Conservation (phyloP, 2,113 vertebrate species). For the Ivindomyrus marchei region DNA sequence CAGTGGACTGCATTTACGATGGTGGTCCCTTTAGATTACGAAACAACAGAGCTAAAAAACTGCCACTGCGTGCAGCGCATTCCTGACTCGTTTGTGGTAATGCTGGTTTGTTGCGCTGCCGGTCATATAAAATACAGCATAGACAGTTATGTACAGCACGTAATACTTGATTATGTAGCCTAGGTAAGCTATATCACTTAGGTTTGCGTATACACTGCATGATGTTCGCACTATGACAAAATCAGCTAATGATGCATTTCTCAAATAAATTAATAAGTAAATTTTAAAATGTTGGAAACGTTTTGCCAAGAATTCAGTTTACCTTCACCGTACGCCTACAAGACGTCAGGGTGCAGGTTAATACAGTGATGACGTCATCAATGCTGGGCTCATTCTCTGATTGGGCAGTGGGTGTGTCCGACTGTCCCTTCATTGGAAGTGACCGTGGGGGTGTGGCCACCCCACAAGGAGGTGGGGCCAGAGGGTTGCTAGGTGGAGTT, state of each 20-base stretch:
- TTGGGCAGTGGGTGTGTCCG: slow-evolving; percentile 24
- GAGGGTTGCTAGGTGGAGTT: slow-evolving; percentile 37
- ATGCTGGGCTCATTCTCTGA: slow-evolving; percentile 51
- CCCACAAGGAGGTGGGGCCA: slow-evolving; percentile 48
- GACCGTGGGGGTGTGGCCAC: slow-evolving; percentile 28
- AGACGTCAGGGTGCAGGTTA: slow-evolving; percentile 57
- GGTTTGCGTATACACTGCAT: too few relatives aligned
- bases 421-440: slow-evolving; percentile 29
- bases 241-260: background rate
- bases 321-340: slow-evolving; percentile 68
- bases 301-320: slow-evolving; percentile 23
- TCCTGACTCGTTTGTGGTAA: too few relatives aligned
- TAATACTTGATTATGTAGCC: too few relatives aligned
- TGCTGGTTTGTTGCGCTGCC: too few relatives aligned
- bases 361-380: slow-evolving; percentile 55
- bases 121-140: too few relatives aligned
- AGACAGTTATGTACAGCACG: too few relatives aligned
- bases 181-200: background rate
- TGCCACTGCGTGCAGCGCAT: background rate
- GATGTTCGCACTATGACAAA: background rate
- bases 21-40: background rate
- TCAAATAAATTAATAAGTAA: background rate
- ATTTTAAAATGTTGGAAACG: background rate
- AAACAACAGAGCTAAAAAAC: background rate
- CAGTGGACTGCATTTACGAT: background rate